Base-by-base conservation (phyloP, 1,140 invertebrate genomes). In the Drosophila quadrilineata region DNA sequence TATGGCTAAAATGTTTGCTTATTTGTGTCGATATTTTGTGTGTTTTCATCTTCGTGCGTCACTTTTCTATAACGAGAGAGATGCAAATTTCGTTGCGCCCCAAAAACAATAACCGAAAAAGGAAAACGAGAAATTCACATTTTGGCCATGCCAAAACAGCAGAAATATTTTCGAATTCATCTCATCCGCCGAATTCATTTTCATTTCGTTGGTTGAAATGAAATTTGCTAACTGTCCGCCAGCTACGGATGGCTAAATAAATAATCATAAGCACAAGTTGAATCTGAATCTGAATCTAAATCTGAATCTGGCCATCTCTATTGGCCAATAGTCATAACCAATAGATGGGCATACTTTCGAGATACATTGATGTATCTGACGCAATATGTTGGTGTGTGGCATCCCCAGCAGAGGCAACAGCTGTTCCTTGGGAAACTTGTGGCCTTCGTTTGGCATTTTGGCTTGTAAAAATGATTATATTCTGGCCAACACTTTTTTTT, bases 11-110 rank as follows among this genome's bases (percentile, higher is more conserved):
- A 41, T 22, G 43, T 21, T 52, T 35, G 52, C 43, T 62, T 59
- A 31, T 26, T 59, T 60, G 22, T 45, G n/a, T 54, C 28, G 59
- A 43, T 46, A 14, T 40, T 8, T 40, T 40, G 17, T 17, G 16
- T 16, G 17, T 40, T 62, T 66, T 52, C 19, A 33, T 12, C 12
- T 38, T 22, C 46, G 49, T 67, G 64, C 64, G 64, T 67, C 64
- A 67, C 52, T 62, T 67, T 21, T 17, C 56, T 60, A 60, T 45
- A 67, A 26, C 48, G 3, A 60, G 48, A 46, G 14, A 62, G 14
- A 62, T 64, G 60, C 60, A 64, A 64, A 64, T 57, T 64, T 40
- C 16, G 16, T 9, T 6, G n/a, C n/a, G n/a, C n/a, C n/a, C n/a
- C n/a, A n/a, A n/a, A n/a, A n/a, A n/a, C n/a, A n/a, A n/a, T n/a